Base-by-base conservation (phyloP, 2,113 vertebrate species). In the Ranitomeya imitator region DNA sequence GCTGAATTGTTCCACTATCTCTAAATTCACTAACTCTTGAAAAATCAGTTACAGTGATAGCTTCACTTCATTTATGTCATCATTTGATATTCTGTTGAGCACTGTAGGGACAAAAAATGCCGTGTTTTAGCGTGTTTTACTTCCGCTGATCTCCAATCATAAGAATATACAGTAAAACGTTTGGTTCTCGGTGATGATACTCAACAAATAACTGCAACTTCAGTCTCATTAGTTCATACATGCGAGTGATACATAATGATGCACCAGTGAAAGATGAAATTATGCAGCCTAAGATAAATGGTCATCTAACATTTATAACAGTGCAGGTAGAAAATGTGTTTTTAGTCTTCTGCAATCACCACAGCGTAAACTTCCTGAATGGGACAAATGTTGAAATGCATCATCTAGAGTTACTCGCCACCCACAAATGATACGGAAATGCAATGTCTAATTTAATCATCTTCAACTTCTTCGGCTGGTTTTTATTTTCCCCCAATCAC, bases 361-460 rank as follows among this genome's bases (percentile, higher is more conserved):
- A 71, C 37, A 89, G 23, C 26, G 60, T 89, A 84, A 89, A 89
- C 87, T 89, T 89, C 82, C 87, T 84, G 73, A 85, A 89, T 31
- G 55, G 80, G 82, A 85, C 81, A 89, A 89, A 85, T 79, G 81
- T 85, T 84, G 73, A 89, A 89, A 89, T 89, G 19, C 81, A 79
- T 89, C 85, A 85, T 89, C 87, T 89, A 65, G 81, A 85, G 73
- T 85, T 84, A 63, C 87, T 78, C 23, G 61, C 87, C 87, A 89
- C 87, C 71, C 87, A 89, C 87, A 78, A 65, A 55, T 19, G 73
- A 85, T 51, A 85, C 87, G 87, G 87, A 89, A 89, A 89, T 59
- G 45, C 82, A 85, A 7, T 76, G 86, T 89, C 81, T 79, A 18
- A 59, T 89, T 85, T 78, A 89, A 89, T 89, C 82, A 89, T 85